Percentiles rank a stretch among this genome's conserved stretches.
Evolutionary conservation across 2,113 vertebrate genomes (phyloP).

Genomic region (Globicephala melas): DNA sequence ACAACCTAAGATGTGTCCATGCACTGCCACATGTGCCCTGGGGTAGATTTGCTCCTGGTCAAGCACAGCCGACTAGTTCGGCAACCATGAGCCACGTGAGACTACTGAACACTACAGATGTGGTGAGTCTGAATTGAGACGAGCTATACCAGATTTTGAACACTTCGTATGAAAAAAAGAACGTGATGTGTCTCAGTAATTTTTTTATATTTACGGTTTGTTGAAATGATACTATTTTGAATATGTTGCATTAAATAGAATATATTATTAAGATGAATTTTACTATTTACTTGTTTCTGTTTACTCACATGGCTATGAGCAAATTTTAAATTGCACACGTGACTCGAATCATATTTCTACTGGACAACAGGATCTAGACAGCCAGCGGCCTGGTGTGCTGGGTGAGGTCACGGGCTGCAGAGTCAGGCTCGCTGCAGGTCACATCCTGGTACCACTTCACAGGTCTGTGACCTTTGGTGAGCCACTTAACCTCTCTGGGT

Average conservation of each 20-base stretch:
- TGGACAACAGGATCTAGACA: neutral
- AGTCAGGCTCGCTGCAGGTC: neutral
- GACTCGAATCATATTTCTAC: neutral
- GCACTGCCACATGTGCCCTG: neutral
- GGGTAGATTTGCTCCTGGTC: neutral
- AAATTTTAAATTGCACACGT: neutral
- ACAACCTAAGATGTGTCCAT: neutral
- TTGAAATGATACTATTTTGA: neutral
- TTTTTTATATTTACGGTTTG: neutral
- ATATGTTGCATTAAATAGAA: neutral
- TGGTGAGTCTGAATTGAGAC: neutral
- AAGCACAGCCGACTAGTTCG: neutral
- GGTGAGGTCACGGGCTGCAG: accelerated
- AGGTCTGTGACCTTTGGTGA: neutral
- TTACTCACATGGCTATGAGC: neutral
- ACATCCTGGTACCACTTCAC: neutral
- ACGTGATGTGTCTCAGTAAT: neutral
- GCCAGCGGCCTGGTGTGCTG: accelerated
- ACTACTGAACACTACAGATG: neutral
- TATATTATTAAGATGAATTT: neutral
- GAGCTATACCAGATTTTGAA: neutral
- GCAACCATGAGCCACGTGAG: accelerated
- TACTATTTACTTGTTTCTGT: neutral
- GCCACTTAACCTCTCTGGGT: neutral
- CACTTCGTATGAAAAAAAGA: neutral